Conservation (phyloP, 1,140 invertebrate species). For the Glomeris maerens region DNA sequence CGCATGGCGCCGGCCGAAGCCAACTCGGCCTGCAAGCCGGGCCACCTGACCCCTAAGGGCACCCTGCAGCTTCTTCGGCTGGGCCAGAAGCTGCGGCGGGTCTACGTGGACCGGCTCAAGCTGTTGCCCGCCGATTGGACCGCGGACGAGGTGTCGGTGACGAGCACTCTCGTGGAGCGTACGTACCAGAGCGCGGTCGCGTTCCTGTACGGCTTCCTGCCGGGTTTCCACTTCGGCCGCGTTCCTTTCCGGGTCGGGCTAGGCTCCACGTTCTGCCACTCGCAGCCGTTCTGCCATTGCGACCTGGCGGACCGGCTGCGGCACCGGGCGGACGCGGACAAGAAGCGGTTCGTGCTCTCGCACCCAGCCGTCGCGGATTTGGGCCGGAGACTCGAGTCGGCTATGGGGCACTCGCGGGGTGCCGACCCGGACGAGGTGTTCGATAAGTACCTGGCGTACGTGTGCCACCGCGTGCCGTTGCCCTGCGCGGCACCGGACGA, state of each 20-base stretch:
- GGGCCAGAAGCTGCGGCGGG: constrained; percentile 53
- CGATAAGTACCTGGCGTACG: constrained; percentile 63
- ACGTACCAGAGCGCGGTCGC: constrained; percentile 79
- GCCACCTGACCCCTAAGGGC: constrained; percentile 54
- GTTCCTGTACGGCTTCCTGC: constrained; percentile 57
- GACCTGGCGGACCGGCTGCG: constrained; percentile 43
- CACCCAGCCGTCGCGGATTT: constrained; percentile 46
- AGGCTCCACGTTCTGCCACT: constrained; percentile 69
- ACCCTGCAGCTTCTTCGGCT: constrained; percentile 56
- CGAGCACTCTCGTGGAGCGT: constrained; percentile 66
- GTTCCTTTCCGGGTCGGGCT: constrained; percentile 51
- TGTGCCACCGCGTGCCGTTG: constrained; percentile 62
- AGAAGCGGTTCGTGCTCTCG: constrained; percentile 18
- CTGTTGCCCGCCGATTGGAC: constrained; percentile 34
- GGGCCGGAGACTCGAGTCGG: constrained; percentile 33
- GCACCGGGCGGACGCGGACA: constrained; percentile 16
- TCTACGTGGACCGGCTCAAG: constrained; percentile 46
- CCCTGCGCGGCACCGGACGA: constrained; percentile 42
- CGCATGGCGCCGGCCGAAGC: constrained; percentile 59
- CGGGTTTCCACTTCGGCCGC: constrained; percentile 37
- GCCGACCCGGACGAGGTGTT: constrained; percentile 51
- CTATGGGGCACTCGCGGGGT: constrained; percentile 47
- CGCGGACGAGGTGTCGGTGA: constrained; percentile 50
- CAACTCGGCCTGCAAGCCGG: constrained; percentile 42
- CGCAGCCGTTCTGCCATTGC: constrained; percentile 53